Conservation (phyloP, 2,113 vertebrate genomes). For the Cheirogaleus medius region DNA sequence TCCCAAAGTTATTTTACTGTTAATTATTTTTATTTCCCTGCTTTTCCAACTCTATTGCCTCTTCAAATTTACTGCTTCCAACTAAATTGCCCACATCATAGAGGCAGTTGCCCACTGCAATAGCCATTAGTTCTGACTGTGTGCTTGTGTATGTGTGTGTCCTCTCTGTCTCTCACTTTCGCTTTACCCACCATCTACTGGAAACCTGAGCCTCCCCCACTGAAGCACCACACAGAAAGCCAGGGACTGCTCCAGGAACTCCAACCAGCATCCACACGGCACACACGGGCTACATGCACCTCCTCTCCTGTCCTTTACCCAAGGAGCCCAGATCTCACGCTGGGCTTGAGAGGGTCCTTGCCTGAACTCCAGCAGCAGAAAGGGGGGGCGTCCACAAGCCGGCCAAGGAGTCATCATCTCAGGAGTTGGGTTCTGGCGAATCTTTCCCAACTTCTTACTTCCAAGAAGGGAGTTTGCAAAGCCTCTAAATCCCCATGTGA, state of each 20-base stretch:
- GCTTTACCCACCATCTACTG: background rate
- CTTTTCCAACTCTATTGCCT: background rate
- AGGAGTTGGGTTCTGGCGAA: background rate
- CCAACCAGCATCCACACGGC: background rate
- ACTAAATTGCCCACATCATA: background rate
- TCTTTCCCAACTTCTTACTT: background rate
- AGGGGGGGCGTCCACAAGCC: background rate
- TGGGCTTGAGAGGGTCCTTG: fast-evolving
- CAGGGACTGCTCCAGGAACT: background rate
- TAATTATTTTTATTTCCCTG: background rate
- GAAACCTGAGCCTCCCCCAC: background rate
- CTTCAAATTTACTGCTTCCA: background rate
- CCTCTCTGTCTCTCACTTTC: background rate
- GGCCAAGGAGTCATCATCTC: background rate
- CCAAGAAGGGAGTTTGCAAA: background rate
- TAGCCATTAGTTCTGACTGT: background rate
- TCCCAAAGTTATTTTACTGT: background rate
- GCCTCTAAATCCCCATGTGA: background rate
- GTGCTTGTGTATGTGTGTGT: background rate
- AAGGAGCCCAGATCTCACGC: background rate
- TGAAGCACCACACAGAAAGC: background rate
- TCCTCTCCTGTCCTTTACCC: background rate
- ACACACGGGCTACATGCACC: background rate
- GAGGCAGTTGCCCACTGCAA: background rate
- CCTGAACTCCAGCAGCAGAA: background rate